Evolutionary conservation across 1,140 invertebrate species (phyloP), one percentile per base, ranked within the genome.

Genomic region (Lordiphosa collinella): DNA sequence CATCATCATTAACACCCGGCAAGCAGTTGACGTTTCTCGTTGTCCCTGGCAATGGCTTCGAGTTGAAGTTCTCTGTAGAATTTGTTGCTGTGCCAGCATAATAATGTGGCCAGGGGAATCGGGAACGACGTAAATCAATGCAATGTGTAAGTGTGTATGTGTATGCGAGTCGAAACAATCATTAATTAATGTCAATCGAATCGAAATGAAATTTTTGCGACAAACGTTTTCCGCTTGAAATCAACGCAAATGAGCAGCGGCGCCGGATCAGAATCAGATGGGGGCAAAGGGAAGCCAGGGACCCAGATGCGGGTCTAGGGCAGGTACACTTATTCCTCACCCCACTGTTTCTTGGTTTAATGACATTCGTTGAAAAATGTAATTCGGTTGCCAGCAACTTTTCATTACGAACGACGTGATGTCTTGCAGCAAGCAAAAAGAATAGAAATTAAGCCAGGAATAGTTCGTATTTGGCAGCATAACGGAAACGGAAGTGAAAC

Each of bases 181-280:
- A 82, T 82, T 82, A 82, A 82, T 82, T 82, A 82, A 82, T 82
- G 76, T 76, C 76, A 82, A 84, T 84, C 78, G 76, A 80, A 82
- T 70, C 54, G 75, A 80, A 80, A 82, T 84, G 71, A 82, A 82
- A 84, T 82, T 82, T 82, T 82, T 80, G 78, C 76, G 71, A 82
- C 76, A 84, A 82, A 82, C 76, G 78, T 76, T 82, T 82, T 84
- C 71, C 76, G 76, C 78, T 67, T 65, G 76, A 66, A 82, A 82
- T 82, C 76, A 82, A 74, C 61, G 71, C 62, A 80, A 79, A 79
- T 79, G 75, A 79, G 74, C 74, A 69, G 52, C 52, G 50, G 44
- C 35, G 10, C 10, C 35, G 10, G 25, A 8, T 29, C 7, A 7
- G 25, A 29, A 8, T 29, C 7, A 7, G 25, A 29, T 29, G 25